Percentiles rank a stretch among this genome's conserved stretches.
phyloP scores from a whole-genome alignment of 2,888 invertebrate species.

The Cryptocephalus primarius region DNA sequence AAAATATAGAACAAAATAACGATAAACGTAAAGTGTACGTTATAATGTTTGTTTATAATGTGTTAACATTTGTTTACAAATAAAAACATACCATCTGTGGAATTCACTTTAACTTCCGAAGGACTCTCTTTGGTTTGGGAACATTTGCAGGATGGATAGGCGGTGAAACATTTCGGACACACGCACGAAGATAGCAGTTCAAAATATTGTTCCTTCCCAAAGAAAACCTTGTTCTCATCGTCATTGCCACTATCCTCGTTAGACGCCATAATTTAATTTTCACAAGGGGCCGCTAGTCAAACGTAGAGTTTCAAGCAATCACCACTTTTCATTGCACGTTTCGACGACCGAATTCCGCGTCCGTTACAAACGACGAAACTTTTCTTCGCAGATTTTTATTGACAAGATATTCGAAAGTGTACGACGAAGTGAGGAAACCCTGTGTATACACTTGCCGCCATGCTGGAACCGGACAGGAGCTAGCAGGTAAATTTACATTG shows the following conservation, averaged over 20 bases:
- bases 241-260: slow-evolving; percentile 25
- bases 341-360: neutral
- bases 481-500: neutral
- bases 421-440: slow-evolving; percentile 20
- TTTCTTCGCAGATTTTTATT: neutral
- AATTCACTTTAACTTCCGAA: slow-evolving; percentile 16
- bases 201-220: slow-evolving; percentile 13
- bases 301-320: slow-evolving; percentile 1
- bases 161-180: slow-evolving; percentile 15
- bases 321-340: slow-evolving; percentile 7
- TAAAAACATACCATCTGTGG: slow-evolving; percentile 15
- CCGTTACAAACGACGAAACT: neutral
- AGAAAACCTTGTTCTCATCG: slow-evolving; percentile 25
- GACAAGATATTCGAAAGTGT: neutral
- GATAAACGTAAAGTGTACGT: too few relatives aligned
- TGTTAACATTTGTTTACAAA: slow-evolving; percentile 11
- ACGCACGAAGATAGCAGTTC: slow-evolving; percentile 1
- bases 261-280: slow-evolving; percentile 27
- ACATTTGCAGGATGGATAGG: slow-evolving; percentile 18
- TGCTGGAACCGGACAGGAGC: slow-evolving; percentile 25
- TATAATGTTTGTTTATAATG: too few relatives aligned
- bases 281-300: neutral
- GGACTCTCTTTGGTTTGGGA: slow-evolving; percentile 14
- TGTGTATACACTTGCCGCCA: slow-evolving; percentile 27
- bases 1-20: too few relatives aligned